Base-by-base conservation (phyloP, 2,113 vertebrate genomes). In the Nasalis larvatus region DNA sequence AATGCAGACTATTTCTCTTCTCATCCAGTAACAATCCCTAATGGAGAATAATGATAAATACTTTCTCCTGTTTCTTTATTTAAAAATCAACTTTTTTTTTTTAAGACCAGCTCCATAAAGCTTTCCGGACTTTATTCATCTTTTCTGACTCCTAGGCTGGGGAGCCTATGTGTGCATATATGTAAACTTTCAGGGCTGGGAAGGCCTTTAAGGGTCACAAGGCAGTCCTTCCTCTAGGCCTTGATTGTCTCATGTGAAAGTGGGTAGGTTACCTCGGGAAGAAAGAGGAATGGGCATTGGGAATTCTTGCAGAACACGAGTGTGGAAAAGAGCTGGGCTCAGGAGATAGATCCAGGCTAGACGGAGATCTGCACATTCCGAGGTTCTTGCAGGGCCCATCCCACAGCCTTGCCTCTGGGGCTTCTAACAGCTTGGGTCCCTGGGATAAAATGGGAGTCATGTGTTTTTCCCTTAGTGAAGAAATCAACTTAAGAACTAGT, bases 401-500 rank as follows among this genome's bases (percentile, higher is more conserved):
- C 32, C 11, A 27, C 10, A 37, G 0, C 16, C 49, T 42, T 47
- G 27, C 32, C 23, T 69, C n/a, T 81, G 54, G 16, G 27, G 21
- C 80, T 84, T 54, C 78, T 56, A 73, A 74, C n/a, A 52, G 3
- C 60, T 71, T 78, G 20, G 1, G 12, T 49, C 21, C 32, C 42
- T 91, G 40, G 32, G 42, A 77, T 73, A 73, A 73, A 97, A 84
- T 81, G 58, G 52, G 13, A 68, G 25, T 27, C 27, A 37, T 40
- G 18, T 73, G 5, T 74, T 85, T 94, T 78, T 85, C 12, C 40
- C 16, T 88, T 83, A 56, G 27, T 83, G 84, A 95, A 94, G 47
- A 95, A 90, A 82, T 78, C 63, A 71, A 47, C n/a, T 82, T 84
- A 66, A 74, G 73, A 95, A 82, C 40, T 40, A 58, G 71, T 94